Evolutionary conservation across 2,113 vertebrate genomes (phyloP), one percentile per base, ranked within the genome.

Genomic region (Corythornis cristatus): DNA sequence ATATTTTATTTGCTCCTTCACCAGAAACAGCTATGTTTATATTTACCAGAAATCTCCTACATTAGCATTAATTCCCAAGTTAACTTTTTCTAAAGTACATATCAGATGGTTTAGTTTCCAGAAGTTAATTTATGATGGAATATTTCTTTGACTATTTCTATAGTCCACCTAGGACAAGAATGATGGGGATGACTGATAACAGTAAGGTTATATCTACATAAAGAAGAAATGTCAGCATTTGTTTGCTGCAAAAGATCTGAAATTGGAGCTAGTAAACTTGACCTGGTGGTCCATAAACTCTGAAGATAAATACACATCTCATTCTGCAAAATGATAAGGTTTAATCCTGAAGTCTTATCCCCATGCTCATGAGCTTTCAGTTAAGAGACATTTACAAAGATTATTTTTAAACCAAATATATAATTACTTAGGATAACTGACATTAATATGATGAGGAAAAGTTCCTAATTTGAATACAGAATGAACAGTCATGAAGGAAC

Each of bases 11-110:
- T 86, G 45, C 67, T 88, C 29, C 58, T 94, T 82, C 62, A 85
- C 75, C n/a, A 85, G 82, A 89, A 91, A 85, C 62, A 89, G 76
- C 62, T 72, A 40, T 62, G 65, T 84, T 89, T 94, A 40, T 89
- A 64, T 72, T 82, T 67, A 75, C 22, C n/a, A 93, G 57, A 89
- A 82, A 68, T 56, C 75, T 85, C 35, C 29, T 45, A 19, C 4
- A 5, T 71, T 70, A 70, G 16, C 56, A 54, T 45, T 70, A 21
- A 86, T 81, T 84, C 74, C 33, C 15, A 86, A 66, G 53, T 19
- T 28, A 91, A 86, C 20, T 14, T 75, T 20, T 48, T 78, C 45
- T 75, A 46, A 20, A 4, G 6, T 46, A 82, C 8, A 26, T 19
- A 86, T 54, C 20, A 60, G 37, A 70, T 37, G 13, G 45, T 84